A percentile compares a stretch with the other conserved stretches of the same genome.
These are phyloP conservation scores for Eulemur coronatus DNA, from an alignment of 2,797 vertebrate genomes.

Conservation along the genomic window DNA sequence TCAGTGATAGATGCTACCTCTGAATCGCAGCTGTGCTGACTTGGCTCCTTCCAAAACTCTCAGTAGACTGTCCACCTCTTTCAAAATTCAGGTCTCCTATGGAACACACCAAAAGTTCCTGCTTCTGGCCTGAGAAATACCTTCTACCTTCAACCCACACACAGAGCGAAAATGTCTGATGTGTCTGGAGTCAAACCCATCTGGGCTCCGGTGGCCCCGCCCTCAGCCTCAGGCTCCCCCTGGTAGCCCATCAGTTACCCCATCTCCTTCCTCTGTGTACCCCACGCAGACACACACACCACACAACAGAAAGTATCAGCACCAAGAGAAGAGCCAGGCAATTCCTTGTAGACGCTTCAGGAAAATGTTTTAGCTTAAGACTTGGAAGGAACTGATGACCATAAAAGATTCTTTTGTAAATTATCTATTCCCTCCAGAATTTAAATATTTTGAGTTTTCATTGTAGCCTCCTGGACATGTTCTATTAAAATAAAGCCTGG, in stretches of 20 bases:
- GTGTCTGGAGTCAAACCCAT: background rate
- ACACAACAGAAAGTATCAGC: background rate
- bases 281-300: background rate
- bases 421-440: background rate
- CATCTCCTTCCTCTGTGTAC: background rate
- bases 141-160: background rate
- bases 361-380: background rate
- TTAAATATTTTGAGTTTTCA: background rate
- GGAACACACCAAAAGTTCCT: background rate
- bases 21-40: background rate
- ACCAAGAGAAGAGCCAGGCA: background rate
- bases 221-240: background rate
- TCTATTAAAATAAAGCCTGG: background rate
- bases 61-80: background rate
- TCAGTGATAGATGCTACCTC: background rate
- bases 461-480: background rate
- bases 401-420: background rate
- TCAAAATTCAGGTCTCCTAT: background rate
- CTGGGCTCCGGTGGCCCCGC: background rate
- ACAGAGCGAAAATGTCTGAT: background rate
- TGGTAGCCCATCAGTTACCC: background rate
- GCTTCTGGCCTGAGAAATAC: background rate
- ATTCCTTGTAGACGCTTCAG: background rate
- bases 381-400: background rate
- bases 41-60: background rate